Evolutionary conservation across 2,113 vertebrate species (phyloP), one percentile per base, ranked within the genome.

Genomic region (Sigmodon hispidus): DNA sequence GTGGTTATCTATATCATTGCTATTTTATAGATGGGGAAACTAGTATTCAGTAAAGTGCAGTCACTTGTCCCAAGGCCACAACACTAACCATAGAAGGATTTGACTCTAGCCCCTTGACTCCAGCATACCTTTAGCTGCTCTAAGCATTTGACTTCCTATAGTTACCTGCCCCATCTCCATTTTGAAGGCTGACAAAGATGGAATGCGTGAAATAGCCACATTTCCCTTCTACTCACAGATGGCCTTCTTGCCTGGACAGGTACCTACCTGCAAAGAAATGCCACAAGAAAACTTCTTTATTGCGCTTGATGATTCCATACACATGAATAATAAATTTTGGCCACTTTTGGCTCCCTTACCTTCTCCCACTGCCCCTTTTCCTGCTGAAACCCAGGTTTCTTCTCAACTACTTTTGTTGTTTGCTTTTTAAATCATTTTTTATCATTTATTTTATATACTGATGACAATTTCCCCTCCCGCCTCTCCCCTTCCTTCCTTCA

Each of bases 141-240:
- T 88, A 87, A 94, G 79, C 34, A 13, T 21, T 85, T 57, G 43
- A 84, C 75, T 94, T 89, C 73, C 8, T 40, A 19, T 81, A 80
- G 61, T n/a, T 48, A 48, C 70, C 87, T 85, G 12, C 11, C 85
- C 29, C 73, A 19, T 57, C 59, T 84, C n/a, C 50, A 57, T 45
- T n/a, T 72, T 34, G 36, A 84, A 90, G 26, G 70, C 16, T 13
- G 79, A 92, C 5, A 22, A 12, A 48, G n/a, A 61, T 3, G 15
- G 52, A 83, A 70, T 75, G 80, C 65, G 81, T 17, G 29, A 91
- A 75, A 61, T 21, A 87, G 21, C 31, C 26, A 80, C 52, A 76
- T 77, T 89, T 86, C n/a, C 34, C 89, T 93, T 59, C 59, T 69
- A n/a, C 48, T 92, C 87, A 90, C 77, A 45, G 29, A 85, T 1